phyloP scores from a whole-genome alignment of 2,888 invertebrate species.

The Cephalotes varians region DNA sequence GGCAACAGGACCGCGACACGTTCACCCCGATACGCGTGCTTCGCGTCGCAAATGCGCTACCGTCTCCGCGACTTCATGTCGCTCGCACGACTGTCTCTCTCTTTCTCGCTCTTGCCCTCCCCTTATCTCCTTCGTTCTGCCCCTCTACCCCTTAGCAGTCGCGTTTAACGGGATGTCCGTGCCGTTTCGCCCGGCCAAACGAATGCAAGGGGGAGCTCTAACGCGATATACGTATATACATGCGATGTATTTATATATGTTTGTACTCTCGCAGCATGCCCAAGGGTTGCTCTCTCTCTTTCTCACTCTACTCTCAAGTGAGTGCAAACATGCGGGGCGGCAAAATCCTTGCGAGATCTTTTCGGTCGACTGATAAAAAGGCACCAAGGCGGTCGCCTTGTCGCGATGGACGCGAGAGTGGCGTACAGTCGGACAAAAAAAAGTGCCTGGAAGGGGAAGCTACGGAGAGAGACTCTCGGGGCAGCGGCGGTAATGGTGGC shows the following conservation, averaged over 20 bases:
- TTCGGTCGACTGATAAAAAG: conserved; percentile 81
- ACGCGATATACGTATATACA: neutral
- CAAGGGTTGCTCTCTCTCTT: conserved; percentile 28
- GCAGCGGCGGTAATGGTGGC: conserved; percentile 56
- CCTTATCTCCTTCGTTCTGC: conserved; percentile 7
- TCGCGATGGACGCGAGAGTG: conserved; percentile 74
- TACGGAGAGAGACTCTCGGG: conserved; percentile 70
- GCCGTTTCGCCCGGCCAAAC: conserved; percentile 11
- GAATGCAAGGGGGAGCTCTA: neutral
- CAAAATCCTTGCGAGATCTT: conserved; percentile 78
- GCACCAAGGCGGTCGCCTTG: conserved; percentile 75
- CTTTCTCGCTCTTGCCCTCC: neutral
- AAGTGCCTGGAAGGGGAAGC: conserved; percentile 76
- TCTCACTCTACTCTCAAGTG: neutral
- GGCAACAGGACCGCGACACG: conserved; percentile 79
- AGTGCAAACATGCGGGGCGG: conserved; percentile 59
- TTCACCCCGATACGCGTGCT: conserved; percentile 74
- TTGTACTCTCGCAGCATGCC: neutral
- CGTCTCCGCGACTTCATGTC: neutral
- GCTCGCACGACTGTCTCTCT: neutral
- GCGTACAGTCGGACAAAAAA: conserved; percentile 73
- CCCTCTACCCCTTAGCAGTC: conserved; percentile 9
- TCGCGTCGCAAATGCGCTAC: conserved; percentile 17
- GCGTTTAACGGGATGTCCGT: conserved; percentile 17
- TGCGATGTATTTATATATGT: neutral